Evolutionary conservation across 2,113 vertebrate genomes (phyloP), one percentile per base, ranked within the genome.

Genomic region (Paralichthys olivaceus): DNA sequence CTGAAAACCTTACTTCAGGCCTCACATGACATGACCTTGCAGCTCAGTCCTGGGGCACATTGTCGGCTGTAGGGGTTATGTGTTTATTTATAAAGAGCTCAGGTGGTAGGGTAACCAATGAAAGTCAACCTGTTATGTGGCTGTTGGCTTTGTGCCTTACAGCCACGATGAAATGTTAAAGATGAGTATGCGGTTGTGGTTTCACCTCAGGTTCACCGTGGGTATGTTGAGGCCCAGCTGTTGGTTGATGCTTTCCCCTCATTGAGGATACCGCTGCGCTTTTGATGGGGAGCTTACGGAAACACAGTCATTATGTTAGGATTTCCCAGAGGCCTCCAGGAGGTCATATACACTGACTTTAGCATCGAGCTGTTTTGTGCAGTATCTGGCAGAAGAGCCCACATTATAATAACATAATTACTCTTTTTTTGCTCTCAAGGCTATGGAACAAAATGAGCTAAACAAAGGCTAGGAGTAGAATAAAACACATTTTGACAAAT

Each of bases 181-280:
- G 83, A 84, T 86, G 83, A 81, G 65, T 81, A 76, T 87, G 91
- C 43, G 88, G 89, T 90, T 90, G 86, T 82, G 90, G 91, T 88
- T 91, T 89, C 84, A 88, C 88, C 85, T 87, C 83, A 81, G 83
- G 87, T 87, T 93, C 73, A 74, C 72, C 77, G 79, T 67, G 66
- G 88, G 81, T 72, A 60, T 64, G 72, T 53, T 82, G 88, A 86
- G 91, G 71, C 70, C 80, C 84, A 85, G 77, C 84, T 89, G 87
- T 84, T 84, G 78, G 84, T 65, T 75, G 82, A 87, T 83, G 77
- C 75, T 84, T 88, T 87, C 75, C 84, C 57, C 78, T 86, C 75
- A 75, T 51, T 58, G 56, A 84, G 76, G 62, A 82, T 69, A 77
- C 79, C 65, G 20, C 78, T 72, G 49, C 4, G 65, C 83, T 82